A percentile compares a stretch with the other conserved stretches of the same genome.
phyloP scores from a whole-genome alignment of 2,888 invertebrate genomes.

The Unio pictorum region DNA sequence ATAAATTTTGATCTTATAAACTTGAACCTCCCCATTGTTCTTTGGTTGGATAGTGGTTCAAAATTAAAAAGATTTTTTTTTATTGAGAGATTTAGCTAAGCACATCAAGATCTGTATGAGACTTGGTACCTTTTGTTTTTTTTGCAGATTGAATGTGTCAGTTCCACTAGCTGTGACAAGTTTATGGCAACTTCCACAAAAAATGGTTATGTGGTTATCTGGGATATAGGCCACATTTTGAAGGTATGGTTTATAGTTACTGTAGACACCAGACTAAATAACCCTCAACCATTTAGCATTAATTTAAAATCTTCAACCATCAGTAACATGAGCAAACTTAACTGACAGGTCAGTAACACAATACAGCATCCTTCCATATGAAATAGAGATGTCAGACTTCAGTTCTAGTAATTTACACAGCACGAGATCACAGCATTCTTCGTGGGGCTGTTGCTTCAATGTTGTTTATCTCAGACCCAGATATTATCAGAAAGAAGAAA shows the following conservation, averaged over 20 bases:
- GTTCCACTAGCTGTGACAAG: conserved; percentile 74
- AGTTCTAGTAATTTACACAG: neutral
- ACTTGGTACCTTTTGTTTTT: conserved; percentile 1
- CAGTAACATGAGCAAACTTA: too few species aligned
- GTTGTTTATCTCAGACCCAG: too few species aligned
- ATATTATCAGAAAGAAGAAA: too few species aligned
- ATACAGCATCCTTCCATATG: too few species aligned
- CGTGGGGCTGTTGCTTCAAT: neutral
- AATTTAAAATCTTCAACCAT: neutral
- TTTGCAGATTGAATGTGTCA: conserved; percentile 63
- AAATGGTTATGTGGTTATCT: conserved; percentile 81
- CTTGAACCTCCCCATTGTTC: too few species aligned
- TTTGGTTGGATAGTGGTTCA: too few species aligned
- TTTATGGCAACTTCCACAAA: conserved; percentile 74
- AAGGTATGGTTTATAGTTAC: conserved; percentile 72
- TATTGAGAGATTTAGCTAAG: too few species aligned
- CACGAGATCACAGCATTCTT: neutral
- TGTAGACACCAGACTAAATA: neutral
- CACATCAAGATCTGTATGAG: neutral
- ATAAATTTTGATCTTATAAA: too few species aligned
- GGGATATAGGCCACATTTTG: conserved; percentile 86
- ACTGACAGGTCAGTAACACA: neutral
- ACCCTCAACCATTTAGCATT: neutral
- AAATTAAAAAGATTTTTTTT: too few species aligned
- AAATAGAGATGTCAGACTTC: neutral